These are phyloP conservation scores for Gymnothorax javanicus DNA, from an alignment of 2,797 vertebrate species.

Conservation along the genomic window DNA sequence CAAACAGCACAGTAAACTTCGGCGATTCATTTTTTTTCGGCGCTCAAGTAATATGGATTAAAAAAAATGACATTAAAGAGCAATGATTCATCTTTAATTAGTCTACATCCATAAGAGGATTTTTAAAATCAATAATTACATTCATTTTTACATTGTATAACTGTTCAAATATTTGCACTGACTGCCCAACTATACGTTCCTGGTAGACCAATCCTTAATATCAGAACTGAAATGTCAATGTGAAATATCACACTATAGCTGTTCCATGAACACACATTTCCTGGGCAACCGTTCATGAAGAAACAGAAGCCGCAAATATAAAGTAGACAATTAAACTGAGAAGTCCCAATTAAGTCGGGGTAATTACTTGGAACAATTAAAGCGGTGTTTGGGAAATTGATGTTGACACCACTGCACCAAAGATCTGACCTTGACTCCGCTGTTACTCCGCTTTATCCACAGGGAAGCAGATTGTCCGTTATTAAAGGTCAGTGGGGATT, in stretches of 20 bases:
- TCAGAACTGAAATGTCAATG: neutral
- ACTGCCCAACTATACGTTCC: no score
- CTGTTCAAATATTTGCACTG: no score
- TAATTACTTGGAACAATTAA: neutral
- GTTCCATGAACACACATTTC: neutral
- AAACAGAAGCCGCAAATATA: neutral
- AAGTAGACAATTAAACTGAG: neutral
- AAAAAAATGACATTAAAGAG: no score
- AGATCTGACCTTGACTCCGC: slow-evolving; percentile 1
- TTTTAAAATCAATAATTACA: no score
- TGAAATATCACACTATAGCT: neutral
- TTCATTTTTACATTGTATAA: no score
- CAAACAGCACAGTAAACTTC: neutral
- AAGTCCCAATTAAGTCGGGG: neutral
- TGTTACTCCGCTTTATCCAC: slow-evolving; percentile 7
- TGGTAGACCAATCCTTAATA: neutral
- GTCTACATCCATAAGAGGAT: no score
- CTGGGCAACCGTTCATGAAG: neutral
- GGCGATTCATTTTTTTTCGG: no score
- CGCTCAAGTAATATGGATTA: no score
- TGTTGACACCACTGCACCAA: neutral
- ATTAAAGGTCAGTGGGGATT: slow-evolving; percentile 51
- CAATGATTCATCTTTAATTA: no score
- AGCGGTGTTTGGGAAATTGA: neutral
- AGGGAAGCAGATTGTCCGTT: slow-evolving; percentile 42